phyloP scores from a whole-genome alignment of 2,113 vertebrate genomes.

The Guaruba guarouba region DNA sequence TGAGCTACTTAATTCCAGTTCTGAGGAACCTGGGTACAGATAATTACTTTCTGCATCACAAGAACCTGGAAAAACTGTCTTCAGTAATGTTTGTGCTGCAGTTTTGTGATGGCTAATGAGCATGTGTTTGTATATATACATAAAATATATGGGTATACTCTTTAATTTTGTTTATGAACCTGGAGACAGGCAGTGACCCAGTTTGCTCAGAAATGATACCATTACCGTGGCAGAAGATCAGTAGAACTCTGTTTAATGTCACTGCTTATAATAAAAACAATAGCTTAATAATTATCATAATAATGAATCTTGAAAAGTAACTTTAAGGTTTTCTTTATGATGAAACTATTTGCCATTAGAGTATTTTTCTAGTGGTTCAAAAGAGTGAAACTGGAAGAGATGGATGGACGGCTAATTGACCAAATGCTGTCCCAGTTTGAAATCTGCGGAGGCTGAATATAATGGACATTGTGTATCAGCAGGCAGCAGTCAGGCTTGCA shows the following conservation, averaged over 20 bases:
- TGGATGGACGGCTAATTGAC: background rate
- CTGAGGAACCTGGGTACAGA: background rate
- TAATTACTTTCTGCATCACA: slow-evolving; percentile 45
- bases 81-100: background rate
- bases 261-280: slow-evolving; percentile 3
- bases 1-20: background rate
- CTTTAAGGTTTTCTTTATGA: background rate
- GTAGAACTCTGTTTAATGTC: background rate
- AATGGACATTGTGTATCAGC: background rate
- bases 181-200: slow-evolving; percentile 25
- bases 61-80: slow-evolving; percentile 36
- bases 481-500: background rate
- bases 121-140: slow-evolving; percentile 33
- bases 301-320: background rate
- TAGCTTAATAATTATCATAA: background rate
- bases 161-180: slow-evolving; percentile 56
- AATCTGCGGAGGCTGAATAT: background rate
- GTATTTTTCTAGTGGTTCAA: background rate
- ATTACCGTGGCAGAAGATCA: background rate
- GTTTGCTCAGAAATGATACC: slow-evolving; percentile 17
- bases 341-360: background rate
- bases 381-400: background rate
- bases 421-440: background rate
- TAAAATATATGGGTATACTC: slow-evolving; percentile 26
- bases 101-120: slow-evolving; percentile 50